Percentiles rank a stretch among this genome's conserved stretches.
Evolutionary conservation across 2,113 vertebrate species (phyloP).

Genomic region (Lonchura striata): DNA sequence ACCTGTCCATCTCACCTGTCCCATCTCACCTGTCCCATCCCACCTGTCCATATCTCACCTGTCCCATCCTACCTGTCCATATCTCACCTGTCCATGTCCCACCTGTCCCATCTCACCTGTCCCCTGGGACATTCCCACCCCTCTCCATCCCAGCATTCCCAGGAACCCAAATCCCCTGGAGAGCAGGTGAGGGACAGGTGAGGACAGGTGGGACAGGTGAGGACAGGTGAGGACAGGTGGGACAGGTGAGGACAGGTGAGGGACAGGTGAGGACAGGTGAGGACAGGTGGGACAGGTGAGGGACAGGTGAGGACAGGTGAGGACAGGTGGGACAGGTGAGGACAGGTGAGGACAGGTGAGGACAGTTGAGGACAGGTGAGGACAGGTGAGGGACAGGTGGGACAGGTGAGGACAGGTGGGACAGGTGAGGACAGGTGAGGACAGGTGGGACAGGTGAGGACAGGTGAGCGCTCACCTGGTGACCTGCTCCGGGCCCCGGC

Average conservation of each 20-base stretch:
- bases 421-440: background rate
- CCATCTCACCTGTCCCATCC: too few species aligned
- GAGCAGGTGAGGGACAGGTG: background rate
- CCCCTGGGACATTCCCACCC: background rate
- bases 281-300: background rate
- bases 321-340: background rate
- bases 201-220: background rate
- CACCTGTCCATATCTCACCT: too few species aligned
- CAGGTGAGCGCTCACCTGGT: background rate
- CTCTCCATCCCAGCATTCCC: too few species aligned
- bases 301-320: background rate
- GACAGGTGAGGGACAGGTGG: background rate
- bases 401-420: background rate
- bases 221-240: background rate
- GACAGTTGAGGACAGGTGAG: background rate
- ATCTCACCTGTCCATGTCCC: too few species aligned
- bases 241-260: background rate
- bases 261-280: background rate
- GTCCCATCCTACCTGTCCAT: too few species aligned
- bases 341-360: background rate
- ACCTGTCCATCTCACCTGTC: too few species aligned
- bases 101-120: too few species aligned
- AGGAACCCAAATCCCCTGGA: background rate
- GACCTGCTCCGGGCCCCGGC: background rate
- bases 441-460: background rate